A percentile compares a stretch with the other conserved stretches of the same genome.
These are phyloP conservation scores for Conistra vaccinii DNA, from an alignment of 2,888 invertebrate species.

Conservation along the genomic window DNA sequence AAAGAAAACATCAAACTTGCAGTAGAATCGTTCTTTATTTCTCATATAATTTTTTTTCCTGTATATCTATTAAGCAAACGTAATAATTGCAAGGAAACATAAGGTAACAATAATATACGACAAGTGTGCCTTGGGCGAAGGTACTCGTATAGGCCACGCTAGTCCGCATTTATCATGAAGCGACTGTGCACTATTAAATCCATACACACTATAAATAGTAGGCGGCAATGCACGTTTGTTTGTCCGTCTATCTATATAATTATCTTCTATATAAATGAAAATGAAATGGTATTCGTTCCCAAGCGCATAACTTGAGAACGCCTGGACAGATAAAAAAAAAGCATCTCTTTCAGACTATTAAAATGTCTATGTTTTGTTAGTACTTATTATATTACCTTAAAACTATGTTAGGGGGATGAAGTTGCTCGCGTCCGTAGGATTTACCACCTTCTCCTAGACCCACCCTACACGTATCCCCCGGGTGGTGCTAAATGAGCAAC, in stretches of 20 bases:
- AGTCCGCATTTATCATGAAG: slow-evolving; percentile 67
- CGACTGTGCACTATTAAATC: slow-evolving; percentile 60
- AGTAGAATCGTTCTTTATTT: not conserved
- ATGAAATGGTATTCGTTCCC: too few relatives aligned
- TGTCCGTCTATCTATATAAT: not conserved
- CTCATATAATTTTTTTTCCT: not conserved
- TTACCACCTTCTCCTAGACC: too few relatives aligned
- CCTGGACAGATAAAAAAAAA: too few relatives aligned
- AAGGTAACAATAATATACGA: slow-evolving; percentile 22
- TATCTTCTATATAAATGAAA: not conserved
- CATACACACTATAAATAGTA: slow-evolving; percentile 11
- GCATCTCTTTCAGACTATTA: too few relatives aligned
- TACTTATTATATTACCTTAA: too few relatives aligned
- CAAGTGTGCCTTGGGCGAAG: slow-evolving; percentile 43
- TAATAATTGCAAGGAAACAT: slow-evolving; percentile 23
- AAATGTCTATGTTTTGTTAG: too few relatives aligned
- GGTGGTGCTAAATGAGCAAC: too few relatives aligned
- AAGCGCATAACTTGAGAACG: not conserved
- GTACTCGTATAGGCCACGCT: slow-evolving; percentile 52
- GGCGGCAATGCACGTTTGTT: slow-evolving; percentile 6
- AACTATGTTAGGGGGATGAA: too few relatives aligned
- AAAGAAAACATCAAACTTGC: not conserved
- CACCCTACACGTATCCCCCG: too few relatives aligned
- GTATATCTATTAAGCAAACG: slow-evolving; percentile 1
- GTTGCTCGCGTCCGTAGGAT: too few relatives aligned